These are phyloP conservation scores for Dynastes tityus DNA, from an alignment of 2,888 invertebrate species.

Conservation along the genomic window DNA sequence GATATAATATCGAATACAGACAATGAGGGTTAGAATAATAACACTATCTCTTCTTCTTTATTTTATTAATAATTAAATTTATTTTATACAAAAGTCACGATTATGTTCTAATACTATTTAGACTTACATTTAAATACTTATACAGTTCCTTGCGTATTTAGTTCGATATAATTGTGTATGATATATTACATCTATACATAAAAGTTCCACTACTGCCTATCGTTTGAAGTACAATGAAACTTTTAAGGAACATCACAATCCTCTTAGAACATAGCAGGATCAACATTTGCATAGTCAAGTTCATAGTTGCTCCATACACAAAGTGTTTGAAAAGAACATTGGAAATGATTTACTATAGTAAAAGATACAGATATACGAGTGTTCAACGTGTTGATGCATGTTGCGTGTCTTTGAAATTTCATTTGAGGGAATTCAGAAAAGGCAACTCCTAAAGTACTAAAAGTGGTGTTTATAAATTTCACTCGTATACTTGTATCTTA, in stretches of 20 bases:
- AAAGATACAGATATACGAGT: background rate
- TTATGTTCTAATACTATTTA: slow-evolving; percentile 36
- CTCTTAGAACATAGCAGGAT: slow-evolving; percentile 24
- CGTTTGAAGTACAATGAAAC: slow-evolving; percentile 29
- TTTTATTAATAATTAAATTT: slow-evolving; percentile 50
- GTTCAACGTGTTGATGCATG: background rate
- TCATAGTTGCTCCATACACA: background rate
- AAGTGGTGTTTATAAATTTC: no score
- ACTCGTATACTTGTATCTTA: no score
- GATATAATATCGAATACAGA: no score
- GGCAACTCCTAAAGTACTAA: no score
- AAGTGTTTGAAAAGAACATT: no score
- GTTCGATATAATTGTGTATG: slow-evolving; percentile 43
- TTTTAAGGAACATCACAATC: slow-evolving; percentile 41
- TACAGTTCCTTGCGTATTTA: slow-evolving; percentile 34
- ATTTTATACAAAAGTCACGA: slow-evolving; percentile 51
- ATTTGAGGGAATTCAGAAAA: no score
- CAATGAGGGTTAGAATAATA: no score
- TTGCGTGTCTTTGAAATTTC: no score
- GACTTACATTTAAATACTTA: slow-evolving; percentile 34
- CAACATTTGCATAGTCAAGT: background rate
- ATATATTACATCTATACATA: slow-evolving; percentile 42
- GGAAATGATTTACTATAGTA: no score
- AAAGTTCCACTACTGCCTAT: slow-evolving; percentile 37
- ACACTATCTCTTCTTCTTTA: background rate